Evolutionary conservation across 2,888 invertebrate genomes (phyloP).

Genomic region (Parasteatoda lunata): DNA sequence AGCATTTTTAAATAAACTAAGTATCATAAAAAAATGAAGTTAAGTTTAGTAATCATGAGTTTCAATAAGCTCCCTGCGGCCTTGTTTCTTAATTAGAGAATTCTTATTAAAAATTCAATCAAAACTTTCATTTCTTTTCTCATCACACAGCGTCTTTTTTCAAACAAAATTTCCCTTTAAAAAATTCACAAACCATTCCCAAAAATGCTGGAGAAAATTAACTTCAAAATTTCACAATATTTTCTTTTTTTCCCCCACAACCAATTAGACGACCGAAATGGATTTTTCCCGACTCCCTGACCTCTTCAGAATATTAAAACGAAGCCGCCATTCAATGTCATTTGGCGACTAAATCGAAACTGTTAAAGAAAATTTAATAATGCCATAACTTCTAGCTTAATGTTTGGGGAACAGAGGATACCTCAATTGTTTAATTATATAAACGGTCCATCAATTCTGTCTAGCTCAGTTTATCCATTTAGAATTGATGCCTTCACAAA

Average conservation of each 20-base stretch:
- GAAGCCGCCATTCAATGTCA: constrained; percentile 34
- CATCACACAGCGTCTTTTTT: too few species aligned
- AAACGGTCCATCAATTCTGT: constrained; percentile 23
- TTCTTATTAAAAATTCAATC: too few species aligned
- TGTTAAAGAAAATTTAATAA: constrained; percentile 53
- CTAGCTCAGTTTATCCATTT: background rate
- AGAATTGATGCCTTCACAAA: constrained; percentile 7
- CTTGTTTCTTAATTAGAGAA: too few species aligned
- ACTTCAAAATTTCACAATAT: background rate
- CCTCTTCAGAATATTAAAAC: constrained; percentile 38
- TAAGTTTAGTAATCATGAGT: too few species aligned
- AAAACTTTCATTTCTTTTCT: too few species aligned
- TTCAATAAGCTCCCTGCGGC: too few species aligned
- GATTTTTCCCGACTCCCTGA: background rate
- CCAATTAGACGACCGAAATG: background rate
- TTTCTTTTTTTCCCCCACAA: background rate
- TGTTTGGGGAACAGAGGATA: constrained; percentile 21
- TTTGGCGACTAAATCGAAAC: constrained; percentile 34
- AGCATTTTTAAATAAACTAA: too few species aligned
- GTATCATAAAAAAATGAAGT: too few species aligned
- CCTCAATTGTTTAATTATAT: constrained; percentile 47
- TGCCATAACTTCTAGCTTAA: constrained; percentile 44
- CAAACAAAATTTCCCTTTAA: too few species aligned
- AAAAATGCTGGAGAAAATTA: too few species aligned
- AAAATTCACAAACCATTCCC: too few species aligned